A percentile compares a stretch with the other conserved stretches of the same genome.
Evolutionary conservation across 2,888 invertebrate species (phyloP).

Genomic region (Cotesia congregata): DNA sequence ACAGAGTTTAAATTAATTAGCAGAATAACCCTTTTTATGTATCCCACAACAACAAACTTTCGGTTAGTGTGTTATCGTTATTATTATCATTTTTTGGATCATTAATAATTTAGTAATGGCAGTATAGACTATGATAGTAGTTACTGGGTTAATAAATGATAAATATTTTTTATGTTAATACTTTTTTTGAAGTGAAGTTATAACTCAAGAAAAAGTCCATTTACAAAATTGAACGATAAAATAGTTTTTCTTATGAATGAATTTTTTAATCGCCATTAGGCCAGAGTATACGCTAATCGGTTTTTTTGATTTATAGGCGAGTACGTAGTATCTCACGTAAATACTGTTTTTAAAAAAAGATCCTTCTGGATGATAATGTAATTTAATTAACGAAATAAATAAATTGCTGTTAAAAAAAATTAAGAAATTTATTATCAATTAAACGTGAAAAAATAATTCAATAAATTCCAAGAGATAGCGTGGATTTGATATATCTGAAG

Average conservation of each 20-base stretch:
- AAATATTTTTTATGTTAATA: background rate
- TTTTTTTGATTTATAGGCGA: background rate
- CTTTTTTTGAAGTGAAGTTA: background rate
- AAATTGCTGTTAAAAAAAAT: background rate
- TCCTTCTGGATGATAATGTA: background rate
- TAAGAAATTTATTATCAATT: background rate
- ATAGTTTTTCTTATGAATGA: background rate
- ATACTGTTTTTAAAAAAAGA: background rate
- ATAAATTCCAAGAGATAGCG: background rate
- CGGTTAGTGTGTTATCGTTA: background rate
- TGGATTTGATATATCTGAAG: slow-evolving; percentile 1
- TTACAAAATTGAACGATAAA: slow-evolving; percentile 1
- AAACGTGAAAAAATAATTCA: background rate
- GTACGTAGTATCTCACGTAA: background rate
- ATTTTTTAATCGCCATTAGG: slow-evolving; percentile 1
- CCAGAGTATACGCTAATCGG: background rate
- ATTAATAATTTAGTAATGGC: no score
- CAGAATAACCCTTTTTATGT: background rate
- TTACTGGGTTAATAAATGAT: background rate
- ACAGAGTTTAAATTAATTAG: background rate
- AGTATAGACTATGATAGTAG: no score
- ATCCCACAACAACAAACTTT: background rate
- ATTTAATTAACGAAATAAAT: background rate
- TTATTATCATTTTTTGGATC: no score
- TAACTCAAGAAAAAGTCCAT: background rate